A percentile compares a stretch with the other conserved stretches of the same genome.
These are phyloP conservation scores for Hephaestus fuliginosus DNA, from an alignment of 2,797 vertebrate genomes.

Conservation along the genomic window DNA sequence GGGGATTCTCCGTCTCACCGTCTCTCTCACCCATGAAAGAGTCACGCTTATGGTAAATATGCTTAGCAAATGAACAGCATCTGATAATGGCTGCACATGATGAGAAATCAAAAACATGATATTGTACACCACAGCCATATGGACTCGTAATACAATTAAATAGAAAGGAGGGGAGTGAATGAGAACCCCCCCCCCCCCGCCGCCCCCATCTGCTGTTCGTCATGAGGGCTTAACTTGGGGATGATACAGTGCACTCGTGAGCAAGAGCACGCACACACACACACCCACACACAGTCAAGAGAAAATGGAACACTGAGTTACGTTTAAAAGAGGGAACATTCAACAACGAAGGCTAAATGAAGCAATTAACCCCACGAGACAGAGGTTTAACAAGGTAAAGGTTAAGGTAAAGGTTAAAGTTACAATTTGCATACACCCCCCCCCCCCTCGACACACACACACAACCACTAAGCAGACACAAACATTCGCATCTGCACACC, in stretches of 20 bases:
- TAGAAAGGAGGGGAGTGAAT: slow-evolving; percentile 35
- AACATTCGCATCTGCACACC: not conserved
- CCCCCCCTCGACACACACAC: not conserved
- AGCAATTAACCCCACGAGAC: slow-evolving; percentile 72
- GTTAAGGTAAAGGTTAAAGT: slow-evolving; percentile 60
- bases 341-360: slow-evolving; percentile 58
- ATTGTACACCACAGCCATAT: slow-evolving; percentile 53
- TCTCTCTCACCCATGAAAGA: slow-evolving; percentile 59
- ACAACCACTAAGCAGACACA: not conserved
- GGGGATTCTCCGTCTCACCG: slow-evolving; percentile 17
- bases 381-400: slow-evolving; percentile 63
- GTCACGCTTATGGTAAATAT: slow-evolving; percentile 58
- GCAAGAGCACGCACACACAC: not conserved
- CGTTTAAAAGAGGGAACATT: slow-evolving; percentile 42
- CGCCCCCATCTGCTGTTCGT: slow-evolving; percentile 26
- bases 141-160: slow-evolving; percentile 66
- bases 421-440: slow-evolving; percentile 56
- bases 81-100: slow-evolving; percentile 59
- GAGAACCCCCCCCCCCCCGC: not conserved
- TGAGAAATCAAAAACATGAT: slow-evolving; percentile 57
- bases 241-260: slow-evolving; percentile 8
- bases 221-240: slow-evolving; percentile 27
- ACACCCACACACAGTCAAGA: not conserved
- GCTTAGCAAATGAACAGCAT: slow-evolving; percentile 64
- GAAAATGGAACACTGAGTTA: slow-evolving; percentile 25